Evolutionary conservation across 2,888 invertebrate species (phyloP).

Genomic region (Alviniconcha strummeri): DNA sequence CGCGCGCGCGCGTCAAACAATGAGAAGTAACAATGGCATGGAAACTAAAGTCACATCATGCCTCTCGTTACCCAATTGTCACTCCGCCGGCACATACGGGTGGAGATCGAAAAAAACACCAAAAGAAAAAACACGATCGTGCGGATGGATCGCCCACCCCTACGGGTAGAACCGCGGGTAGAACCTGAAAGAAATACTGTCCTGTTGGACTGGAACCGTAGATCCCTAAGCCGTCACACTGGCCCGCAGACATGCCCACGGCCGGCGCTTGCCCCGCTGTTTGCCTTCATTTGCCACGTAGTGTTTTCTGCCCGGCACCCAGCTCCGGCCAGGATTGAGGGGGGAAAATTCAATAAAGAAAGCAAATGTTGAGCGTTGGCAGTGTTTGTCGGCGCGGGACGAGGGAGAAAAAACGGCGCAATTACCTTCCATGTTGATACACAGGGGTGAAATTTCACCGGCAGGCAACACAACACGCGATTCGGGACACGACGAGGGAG

Average conservation of each 20-base stretch:
- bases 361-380: constrained; percentile 30
- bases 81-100: neutral
- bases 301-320: constrained; percentile 12
- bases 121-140: neutral
- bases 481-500: constrained; percentile 16
- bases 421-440: constrained; percentile 35
- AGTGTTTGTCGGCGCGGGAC: constrained; percentile 20
- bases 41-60: no score
- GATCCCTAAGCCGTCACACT: constrained; percentile 14
- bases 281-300: constrained; percentile 33
- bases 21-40: no score
- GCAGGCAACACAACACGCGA: constrained; percentile 19
- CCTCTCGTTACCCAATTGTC: neutral
- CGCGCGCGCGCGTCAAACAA: no score
- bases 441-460: constrained; percentile 29
- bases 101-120: neutral
- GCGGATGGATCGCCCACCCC: neutral
- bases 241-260: constrained; percentile 18
- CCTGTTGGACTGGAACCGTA: neutral
- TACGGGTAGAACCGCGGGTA: neutral
- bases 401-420: constrained; percentile 25
- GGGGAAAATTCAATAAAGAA: constrained; percentile 33
- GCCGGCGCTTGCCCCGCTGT: neutral
- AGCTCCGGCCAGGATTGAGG: neutral
- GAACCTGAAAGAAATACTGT: neutral